Conservation (phyloP, 2,888 invertebrate genomes). For the Pammene fasciana region DNA sequence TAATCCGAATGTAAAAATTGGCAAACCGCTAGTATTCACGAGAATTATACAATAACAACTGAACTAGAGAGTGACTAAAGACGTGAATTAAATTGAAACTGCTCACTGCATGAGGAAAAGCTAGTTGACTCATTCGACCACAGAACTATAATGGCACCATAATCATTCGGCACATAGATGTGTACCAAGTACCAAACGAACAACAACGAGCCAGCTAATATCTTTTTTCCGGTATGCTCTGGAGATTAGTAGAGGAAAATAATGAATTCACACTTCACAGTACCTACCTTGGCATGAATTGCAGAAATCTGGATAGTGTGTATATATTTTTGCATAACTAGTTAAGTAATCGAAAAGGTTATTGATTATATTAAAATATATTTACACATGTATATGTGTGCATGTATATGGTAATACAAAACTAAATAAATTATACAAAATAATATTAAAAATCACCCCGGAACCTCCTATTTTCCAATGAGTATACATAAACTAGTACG, state of each 20-base stretch:
- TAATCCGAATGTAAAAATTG: neutral
- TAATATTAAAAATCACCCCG: too few species aligned
- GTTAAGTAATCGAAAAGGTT: too few species aligned
- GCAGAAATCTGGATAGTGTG: neutral
- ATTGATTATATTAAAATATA: too few species aligned
- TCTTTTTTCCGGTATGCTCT: constrained; percentile 1
- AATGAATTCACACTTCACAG: neutral
- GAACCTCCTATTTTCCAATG: too few species aligned
- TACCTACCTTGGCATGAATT: too few species aligned
- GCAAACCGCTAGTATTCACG: neutral
- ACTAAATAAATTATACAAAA: too few species aligned
- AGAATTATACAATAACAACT: constrained; percentile 5
- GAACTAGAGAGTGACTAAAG: constrained; percentile 40
- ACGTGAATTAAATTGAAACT: constrained; percentile 14
- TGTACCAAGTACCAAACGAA: constrained; percentile 7
- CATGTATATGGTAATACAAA: too few species aligned
- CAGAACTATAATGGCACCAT: neutral
- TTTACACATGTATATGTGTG: too few species aligned
- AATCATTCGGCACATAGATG: neutral
- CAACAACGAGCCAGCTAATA: constrained; percentile 1
- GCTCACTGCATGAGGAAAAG: constrained; percentile 29
- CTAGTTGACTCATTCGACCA: constrained; percentile 20
- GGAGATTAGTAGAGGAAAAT: constrained; percentile 22
- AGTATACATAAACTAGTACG: too few species aligned
- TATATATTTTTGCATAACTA: too few species aligned